phyloP scores from a whole-genome alignment of 1,140 invertebrate species.

The Popillia japonica region DNA sequence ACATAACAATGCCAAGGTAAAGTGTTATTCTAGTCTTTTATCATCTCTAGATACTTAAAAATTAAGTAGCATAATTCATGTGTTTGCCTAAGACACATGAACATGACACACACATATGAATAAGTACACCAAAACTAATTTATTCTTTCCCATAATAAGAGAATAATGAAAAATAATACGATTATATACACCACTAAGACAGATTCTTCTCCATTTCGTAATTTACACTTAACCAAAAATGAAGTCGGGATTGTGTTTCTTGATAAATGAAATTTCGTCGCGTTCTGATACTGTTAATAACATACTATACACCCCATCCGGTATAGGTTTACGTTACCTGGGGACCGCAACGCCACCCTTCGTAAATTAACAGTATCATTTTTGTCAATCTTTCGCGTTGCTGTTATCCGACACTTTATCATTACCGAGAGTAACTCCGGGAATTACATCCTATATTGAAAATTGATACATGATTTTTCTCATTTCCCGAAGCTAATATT shows the following conservation, averaged over 20 bases:
- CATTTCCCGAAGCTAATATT: not conserved
- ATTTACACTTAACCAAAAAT: slow-evolving; percentile 18
- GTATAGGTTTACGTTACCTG: slow-evolving; percentile 40
- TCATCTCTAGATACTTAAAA: no score
- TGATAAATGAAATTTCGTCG: slow-evolving; percentile 43
- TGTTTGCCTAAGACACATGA: no score
- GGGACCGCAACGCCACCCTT: not conserved
- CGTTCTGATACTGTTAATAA: slow-evolving; percentile 39
- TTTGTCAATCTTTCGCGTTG: slow-evolving; percentile 14
- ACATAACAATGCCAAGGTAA: no score
- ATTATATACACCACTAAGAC: no score
- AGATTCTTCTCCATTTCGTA: slow-evolving; percentile 16
- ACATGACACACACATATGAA: no score
- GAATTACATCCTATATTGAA: slow-evolving; percentile 20
- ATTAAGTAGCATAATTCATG: no score
- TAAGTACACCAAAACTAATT: no score
- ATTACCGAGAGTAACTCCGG: not conserved
- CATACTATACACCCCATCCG: slow-evolving; percentile 40
- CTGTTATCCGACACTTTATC: slow-evolving; percentile 25
- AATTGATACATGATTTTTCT: slow-evolving; percentile 13
- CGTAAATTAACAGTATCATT: slow-evolving; percentile 26
- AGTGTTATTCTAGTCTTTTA: no score
- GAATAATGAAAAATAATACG: no score
- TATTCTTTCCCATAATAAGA: no score
- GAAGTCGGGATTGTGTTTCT: slow-evolving; percentile 38